Conservation (phyloP, 1,140 invertebrate species). For the silkworm (Bombyx mori) region DNA sequence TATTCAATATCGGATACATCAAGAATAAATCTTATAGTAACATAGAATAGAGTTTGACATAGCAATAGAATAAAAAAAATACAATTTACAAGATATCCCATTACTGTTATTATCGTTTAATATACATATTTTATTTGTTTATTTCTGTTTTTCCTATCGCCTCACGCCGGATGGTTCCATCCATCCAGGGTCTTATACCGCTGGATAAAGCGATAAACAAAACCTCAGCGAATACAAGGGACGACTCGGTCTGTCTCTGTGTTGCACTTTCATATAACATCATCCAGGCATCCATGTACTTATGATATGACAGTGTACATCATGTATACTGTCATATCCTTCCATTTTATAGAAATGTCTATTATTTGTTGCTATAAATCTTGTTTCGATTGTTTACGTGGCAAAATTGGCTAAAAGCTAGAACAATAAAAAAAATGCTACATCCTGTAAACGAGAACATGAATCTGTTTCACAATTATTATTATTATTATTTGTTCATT, state of each 20-base stretch:
- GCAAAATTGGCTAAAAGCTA: not conserved
- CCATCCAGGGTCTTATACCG: constrained; percentile 61
- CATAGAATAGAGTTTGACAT: constrained; percentile 58
- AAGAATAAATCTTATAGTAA: constrained; percentile 61
- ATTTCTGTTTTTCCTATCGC: constrained; percentile 47
- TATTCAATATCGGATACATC: constrained; percentile 14
- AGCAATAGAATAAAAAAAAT: constrained; percentile 49
- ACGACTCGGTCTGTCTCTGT: constrained; percentile 65
- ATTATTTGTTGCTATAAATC: too few relatives aligned
- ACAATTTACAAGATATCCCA: constrained; percentile 22
- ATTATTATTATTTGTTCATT: constrained; percentile 30
- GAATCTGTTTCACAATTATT: not conserved
- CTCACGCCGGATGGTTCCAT: constrained; percentile 42
- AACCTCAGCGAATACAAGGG: constrained; percentile 56
- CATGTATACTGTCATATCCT: constrained; percentile 16
- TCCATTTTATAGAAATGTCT: not conserved
- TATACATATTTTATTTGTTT: constrained; percentile 42
- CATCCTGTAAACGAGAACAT: not conserved
- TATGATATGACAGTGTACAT: too few relatives aligned
- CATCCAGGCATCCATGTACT: constrained; percentile 43
- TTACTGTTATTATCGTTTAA: constrained; percentile 27
- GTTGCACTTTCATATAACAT: constrained; percentile 44
- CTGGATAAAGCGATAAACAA: constrained; percentile 67
- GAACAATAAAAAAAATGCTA: constrained; percentile 1
- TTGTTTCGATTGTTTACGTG: too few relatives aligned